Evolutionary conservation across 1,140 invertebrate genomes (phyloP), one percentile per base, ranked within the genome.

Genomic region (Pectinophora gossypiella): DNA sequence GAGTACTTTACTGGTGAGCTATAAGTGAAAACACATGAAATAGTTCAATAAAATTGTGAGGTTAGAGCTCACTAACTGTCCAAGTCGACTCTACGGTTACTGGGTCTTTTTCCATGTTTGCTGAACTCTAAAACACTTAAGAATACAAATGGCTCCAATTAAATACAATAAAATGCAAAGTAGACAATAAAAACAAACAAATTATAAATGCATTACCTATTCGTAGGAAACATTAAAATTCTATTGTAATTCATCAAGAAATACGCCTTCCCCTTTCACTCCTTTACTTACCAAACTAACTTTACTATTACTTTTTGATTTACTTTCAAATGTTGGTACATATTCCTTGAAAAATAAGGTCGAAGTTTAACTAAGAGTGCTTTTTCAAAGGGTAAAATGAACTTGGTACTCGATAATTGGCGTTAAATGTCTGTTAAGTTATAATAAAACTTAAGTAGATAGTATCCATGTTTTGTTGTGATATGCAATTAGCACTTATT

Each of bases 171-270:
- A 85, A 85, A 85, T 83, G 67, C 67, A 82, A 83, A 85, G 50
- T 64, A 74, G 64, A 79, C 64, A 73, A 80, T 81, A 83, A 83
- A n/a, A 81, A 76, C 76, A 85, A 85, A 85, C 82, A 83, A 78
- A 85, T 85, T 85, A 85, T 82, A 82, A 83, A 82, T 59, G 58
- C 74, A 85, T 85, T 83, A 82, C 64, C 45, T 68, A 77, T 72
- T 77, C 72, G 75, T 72, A 72, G 63, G 54, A 67, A 67, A 69
- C 76, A 78, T 82, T 80, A 78, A 81, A 77, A 83, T 83, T 85
- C 73, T 82, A 82, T 81, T 74, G 75, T 83, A 79, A 82, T 83
- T 72, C 76, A 82, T 82, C 68, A 82, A 82, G 76, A 77, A 81
- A 71, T 63, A 53, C 63, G 51, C 67, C 68, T 76, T 76, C 74